These are phyloP conservation scores for Python bivittatus DNA, from an alignment of 2,113 vertebrate genomes.

Conservation along the genomic window DNA sequence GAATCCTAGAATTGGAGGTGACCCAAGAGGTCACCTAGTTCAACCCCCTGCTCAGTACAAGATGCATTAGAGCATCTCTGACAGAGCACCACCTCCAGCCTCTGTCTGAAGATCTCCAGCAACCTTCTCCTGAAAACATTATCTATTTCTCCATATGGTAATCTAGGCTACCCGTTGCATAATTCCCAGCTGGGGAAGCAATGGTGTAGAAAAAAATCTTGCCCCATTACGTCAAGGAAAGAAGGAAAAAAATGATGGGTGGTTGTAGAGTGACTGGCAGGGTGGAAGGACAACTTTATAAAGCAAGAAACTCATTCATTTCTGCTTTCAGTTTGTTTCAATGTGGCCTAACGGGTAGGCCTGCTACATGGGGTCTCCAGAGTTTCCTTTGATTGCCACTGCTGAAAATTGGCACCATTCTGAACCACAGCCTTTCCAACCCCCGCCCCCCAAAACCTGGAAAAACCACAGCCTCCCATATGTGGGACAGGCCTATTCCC, in stretches of 20 bases:
- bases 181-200: not conserved
- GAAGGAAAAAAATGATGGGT: not conserved
- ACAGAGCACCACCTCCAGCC: too few relatives aligned
- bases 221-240: not conserved
- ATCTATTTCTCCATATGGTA: too few relatives aligned
- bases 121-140: too few relatives aligned
- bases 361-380: not conserved
- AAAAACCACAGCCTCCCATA: not conserved
- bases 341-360: not conserved
- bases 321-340: not conserved
- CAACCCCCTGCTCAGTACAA: too few relatives aligned
- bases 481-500: not conserved
- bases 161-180: not conserved
- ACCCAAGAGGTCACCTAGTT: too few relatives aligned
- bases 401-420: not conserved
- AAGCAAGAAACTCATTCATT: not conserved
- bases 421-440: not conserved
- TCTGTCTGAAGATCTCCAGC: too few relatives aligned
- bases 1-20: too few relatives aligned
- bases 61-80: too few relatives aligned
- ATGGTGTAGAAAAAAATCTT: not conserved
- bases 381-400: not conserved
- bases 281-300: not conserved
- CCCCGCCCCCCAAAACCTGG: not conserved
- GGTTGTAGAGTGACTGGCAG: not conserved